These are phyloP conservation scores for Telmatochromis brichardi DNA, from an alignment of 2,113 vertebrate genomes.

Conservation along the genomic window DNA sequence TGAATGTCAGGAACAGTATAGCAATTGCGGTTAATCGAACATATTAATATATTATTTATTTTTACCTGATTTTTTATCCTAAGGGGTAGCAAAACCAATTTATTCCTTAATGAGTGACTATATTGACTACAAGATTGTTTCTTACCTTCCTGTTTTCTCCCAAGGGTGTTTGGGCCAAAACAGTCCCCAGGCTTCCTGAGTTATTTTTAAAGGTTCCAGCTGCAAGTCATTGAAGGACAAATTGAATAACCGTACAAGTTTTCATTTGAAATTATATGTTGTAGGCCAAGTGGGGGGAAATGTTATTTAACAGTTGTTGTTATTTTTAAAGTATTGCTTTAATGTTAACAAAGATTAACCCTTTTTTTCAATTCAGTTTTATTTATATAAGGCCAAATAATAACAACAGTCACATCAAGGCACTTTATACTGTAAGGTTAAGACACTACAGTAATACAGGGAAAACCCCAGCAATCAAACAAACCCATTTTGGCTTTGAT, in stretches of 20 bases:
- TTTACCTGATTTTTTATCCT: not conserved
- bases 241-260: not conserved
- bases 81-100: not conserved
- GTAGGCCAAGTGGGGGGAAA: not conserved
- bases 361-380: not conserved
- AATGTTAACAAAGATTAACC: not conserved
- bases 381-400: not conserved
- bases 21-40: fast-evolving
- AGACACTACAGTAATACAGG: not conserved
- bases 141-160: not conserved
- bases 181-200: not conserved
- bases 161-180: not conserved
- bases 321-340: not conserved
- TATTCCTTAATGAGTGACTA: not conserved
- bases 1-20: not conserved
- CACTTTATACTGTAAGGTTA: not conserved
- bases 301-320: not conserved
- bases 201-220: not conserved
- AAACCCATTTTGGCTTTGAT: not conserved
- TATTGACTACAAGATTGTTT: not conserved
- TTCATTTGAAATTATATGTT: not conserved
- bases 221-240: not conserved
- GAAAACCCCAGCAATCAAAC: fast-evolving
- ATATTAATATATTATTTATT: not conserved
- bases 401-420: not conserved